These are phyloP conservation scores for Nyctereutes procyonoides DNA, from an alignment of 2,113 vertebrate species.

Conservation along the genomic window DNA sequence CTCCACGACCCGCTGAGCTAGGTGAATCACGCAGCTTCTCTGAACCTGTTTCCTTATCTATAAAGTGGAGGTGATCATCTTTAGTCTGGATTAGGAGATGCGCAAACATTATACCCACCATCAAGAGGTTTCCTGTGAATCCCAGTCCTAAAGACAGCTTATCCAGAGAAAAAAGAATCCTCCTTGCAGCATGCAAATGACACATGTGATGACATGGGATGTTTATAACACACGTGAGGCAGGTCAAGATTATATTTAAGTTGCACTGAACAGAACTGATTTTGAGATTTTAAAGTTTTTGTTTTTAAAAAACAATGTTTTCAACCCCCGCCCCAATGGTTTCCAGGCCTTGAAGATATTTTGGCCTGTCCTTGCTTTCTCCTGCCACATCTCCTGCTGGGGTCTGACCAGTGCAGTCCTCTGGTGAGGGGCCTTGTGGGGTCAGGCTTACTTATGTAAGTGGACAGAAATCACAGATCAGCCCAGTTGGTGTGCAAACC, in stretches of 20 bases:
- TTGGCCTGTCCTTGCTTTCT: not conserved
- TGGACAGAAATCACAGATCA: not conserved
- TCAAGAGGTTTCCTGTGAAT: not conserved
- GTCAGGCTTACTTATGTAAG: not conserved
- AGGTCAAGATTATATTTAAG: not conserved
- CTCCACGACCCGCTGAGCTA: not conserved
- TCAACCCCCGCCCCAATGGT: not conserved
- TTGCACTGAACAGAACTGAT: not conserved
- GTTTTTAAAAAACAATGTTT: not conserved
- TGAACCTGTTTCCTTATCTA: not conserved
- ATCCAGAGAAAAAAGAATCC: not conserved
- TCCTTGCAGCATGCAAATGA: not conserved
- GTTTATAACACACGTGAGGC: not conserved
- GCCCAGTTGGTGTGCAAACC: not conserved
- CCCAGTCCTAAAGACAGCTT: not conserved
- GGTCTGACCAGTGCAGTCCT: not conserved
- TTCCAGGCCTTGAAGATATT: not conserved
- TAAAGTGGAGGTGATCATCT: not conserved
- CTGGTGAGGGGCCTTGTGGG: not conserved
- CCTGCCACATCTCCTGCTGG: not conserved
- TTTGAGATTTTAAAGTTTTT: not conserved
- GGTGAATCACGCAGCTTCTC: not conserved
- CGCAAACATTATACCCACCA: too few relatives aligned
- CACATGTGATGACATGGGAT: accelerated
- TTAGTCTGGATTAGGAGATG: not conserved